These are phyloP conservation scores for Phasia obesa DNA, from an alignment of 2,888 invertebrate species.

Conservation along the genomic window DNA sequence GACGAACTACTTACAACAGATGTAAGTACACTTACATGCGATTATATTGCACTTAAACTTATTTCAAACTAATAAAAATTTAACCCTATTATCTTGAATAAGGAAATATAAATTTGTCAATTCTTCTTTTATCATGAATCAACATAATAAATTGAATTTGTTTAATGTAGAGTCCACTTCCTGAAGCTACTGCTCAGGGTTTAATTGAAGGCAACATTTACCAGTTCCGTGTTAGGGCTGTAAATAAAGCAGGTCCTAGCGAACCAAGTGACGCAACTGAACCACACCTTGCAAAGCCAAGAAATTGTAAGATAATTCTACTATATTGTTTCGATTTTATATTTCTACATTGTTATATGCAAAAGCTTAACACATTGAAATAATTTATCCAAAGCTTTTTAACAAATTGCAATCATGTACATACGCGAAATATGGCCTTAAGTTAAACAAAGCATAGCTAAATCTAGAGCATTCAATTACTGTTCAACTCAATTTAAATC, in stretches of 20 bases:
- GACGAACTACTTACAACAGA: constrained; percentile 87
- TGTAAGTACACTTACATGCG: constrained; percentile 53
- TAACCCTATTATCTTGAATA: background rate
- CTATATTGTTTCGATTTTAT: background rate
- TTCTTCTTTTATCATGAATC: no score
- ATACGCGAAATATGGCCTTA: constrained; percentile 26
- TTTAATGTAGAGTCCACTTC: constrained; percentile 86
- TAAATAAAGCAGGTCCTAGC: constrained; percentile 96
- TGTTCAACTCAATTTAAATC: background rate
- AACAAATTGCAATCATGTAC: constrained; percentile 12
- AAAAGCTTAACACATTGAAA: background rate
- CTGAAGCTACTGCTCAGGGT: constrained; percentile 92
- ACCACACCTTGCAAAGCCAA: constrained; percentile 93
- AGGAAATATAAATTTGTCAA: no score
- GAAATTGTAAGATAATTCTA: constrained; percentile 87
- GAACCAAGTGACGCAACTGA: constrained; percentile 95
- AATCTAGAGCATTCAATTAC: background rate
- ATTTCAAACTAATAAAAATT: no score
- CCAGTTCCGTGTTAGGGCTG: constrained; percentile 96
- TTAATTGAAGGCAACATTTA: constrained; percentile 95
- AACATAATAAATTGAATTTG: constrained; percentile 46
- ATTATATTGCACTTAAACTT: no score
- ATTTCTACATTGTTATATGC: background rate
- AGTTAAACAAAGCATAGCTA: constrained; percentile 61
- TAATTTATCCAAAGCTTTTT: constrained; percentile 59